These are phyloP conservation scores for Spongilla lacustris DNA, from an alignment of 37 sponge, comb jelly and placozoan genomes.

Conservation along the genomic window DNA sequence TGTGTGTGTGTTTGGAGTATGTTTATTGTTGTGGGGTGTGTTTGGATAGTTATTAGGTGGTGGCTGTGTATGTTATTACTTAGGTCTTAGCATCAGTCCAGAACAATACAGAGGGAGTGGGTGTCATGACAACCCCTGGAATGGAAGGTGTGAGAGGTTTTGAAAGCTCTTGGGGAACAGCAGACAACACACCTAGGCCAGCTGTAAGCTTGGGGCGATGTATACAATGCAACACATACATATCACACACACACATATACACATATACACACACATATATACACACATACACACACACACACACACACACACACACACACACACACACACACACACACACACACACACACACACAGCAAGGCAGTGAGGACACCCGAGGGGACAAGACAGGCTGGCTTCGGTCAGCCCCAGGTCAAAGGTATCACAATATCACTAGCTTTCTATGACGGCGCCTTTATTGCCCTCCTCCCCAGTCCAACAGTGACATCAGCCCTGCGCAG, in stretches of 20 bases:
- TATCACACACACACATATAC: slow-evolving; percentile 3
- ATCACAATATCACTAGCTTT: background rate
- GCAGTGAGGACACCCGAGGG: background rate
- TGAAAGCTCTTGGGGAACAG: background rate
- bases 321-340: slow-evolving; percentile 1
- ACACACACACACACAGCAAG: slow-evolving; percentile 13
- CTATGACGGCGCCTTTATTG: background rate
- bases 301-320: background rate
- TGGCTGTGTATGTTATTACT: too few relatives aligned
- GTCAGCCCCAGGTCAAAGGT: background rate
- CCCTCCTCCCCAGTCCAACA: slow-evolving; percentile 58
- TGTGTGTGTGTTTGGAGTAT: background rate
- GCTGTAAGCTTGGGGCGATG: background rate
- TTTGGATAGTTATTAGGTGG: background rate
- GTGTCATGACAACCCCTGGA: background rate
- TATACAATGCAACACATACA: background rate
- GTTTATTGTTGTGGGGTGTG: background rate
- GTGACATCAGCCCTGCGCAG: slow-evolving; percentile 77
- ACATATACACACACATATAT: background rate
- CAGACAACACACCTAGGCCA: background rate
- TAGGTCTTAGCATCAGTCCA: background rate
- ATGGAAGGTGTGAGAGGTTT: background rate
- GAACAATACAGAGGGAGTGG: background rate
- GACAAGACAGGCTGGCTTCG: background rate
- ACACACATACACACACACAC: slow-evolving; percentile 9